A percentile compares a stretch with the other conserved stretches of the same genome.
Evolutionary conservation across 1,140 invertebrate genomes (phyloP).

Genomic region (Pentalonia nigronervosa): DNA sequence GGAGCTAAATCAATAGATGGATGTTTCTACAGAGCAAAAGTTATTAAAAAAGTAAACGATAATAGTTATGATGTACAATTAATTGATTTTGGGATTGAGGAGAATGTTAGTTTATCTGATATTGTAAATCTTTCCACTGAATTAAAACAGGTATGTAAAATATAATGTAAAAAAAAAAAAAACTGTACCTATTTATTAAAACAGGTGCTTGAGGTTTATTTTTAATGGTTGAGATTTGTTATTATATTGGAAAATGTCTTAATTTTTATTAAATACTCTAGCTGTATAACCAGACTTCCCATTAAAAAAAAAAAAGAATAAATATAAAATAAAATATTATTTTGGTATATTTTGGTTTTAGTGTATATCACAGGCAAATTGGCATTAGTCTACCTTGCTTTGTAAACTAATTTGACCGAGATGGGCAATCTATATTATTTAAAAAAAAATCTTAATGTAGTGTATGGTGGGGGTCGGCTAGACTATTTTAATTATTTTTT

Average conservation of each 20-base stretch:
- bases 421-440: no score
- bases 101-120: conserved; percentile 34
- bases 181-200: not conserved
- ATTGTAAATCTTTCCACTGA: conserved; percentile 29
- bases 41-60: conserved; percentile 28
- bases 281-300: no score
- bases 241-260: not conserved
- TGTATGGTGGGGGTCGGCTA: no score
- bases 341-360: no score
- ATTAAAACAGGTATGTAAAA: conserved; percentile 36
- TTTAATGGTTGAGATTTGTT: not conserved
- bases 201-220: not conserved
- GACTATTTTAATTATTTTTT: no score
- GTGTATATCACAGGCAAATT: no score
- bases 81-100: conserved; percentile 46
- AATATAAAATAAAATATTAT: no score
- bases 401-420: no score
- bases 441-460: no score
- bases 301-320: no score
- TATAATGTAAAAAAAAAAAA: not conserved
- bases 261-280: not conserved
- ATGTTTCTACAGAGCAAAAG: conserved; percentile 39
- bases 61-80: conserved; percentile 43
- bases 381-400: no score
- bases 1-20: conserved; percentile 41